phyloP scores from a whole-genome alignment of 2,113 vertebrate species.

The Elgaria multicarinata region DNA sequence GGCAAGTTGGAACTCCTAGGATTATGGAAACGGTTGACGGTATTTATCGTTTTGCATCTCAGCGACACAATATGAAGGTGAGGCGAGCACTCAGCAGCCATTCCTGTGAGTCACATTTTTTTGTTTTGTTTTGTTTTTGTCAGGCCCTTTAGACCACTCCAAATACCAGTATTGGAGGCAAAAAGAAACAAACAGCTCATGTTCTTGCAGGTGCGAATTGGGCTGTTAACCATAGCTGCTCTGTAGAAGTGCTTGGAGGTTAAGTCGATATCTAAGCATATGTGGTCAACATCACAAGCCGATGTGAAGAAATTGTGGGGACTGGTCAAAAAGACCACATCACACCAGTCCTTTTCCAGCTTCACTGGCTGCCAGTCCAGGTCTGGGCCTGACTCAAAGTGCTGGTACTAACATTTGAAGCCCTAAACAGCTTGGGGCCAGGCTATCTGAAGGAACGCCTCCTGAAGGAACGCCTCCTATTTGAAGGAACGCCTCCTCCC shows the following conservation, averaged over 20 bases:
- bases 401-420: no score
- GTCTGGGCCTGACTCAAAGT: no score
- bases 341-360: no score
- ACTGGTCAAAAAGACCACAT: no score
- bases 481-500: no score
- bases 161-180: constrained; percentile 66
- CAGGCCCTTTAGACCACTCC: constrained; percentile 70
- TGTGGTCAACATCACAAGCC: constrained; percentile 13
- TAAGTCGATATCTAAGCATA: constrained; percentile 52
- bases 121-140: no score
- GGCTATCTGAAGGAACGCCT: no score
- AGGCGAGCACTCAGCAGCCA: constrained; percentile 77
- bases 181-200: constrained; percentile 58
- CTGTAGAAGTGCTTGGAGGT: constrained; percentile 47
- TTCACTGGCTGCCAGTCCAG: no score
- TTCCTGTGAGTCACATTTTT: constrained; percentile 78
- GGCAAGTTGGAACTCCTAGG: constrained; percentile 76
- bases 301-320: constrained; percentile 45
- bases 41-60: constrained; percentile 62
- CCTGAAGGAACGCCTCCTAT: no score
- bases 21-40: constrained; percentile 51
- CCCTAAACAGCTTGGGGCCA: no score
- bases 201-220: constrained; percentile 65
- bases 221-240: constrained; percentile 42
- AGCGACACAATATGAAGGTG: constrained; percentile 80